A percentile compares a stretch with the other conserved stretches of the same genome.
phyloP scores from a whole-genome alignment of 1,140 invertebrate species.

The Anastrepha ludens region DNA sequence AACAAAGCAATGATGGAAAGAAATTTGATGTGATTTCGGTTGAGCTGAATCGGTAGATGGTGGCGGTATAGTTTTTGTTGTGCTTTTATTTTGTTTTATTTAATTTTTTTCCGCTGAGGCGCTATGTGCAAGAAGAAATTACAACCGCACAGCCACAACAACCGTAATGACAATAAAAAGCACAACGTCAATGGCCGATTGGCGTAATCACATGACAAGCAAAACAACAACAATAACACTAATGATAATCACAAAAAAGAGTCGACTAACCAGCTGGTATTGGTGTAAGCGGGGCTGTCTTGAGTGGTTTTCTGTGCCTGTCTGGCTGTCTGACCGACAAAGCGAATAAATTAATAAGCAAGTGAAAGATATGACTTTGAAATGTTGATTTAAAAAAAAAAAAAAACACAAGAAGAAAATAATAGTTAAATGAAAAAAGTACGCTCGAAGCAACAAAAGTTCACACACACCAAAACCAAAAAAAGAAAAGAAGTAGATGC shows the following conservation, averaged over 20 bases:
- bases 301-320: not conserved
- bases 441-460: not conserved
- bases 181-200: constrained; percentile 43
- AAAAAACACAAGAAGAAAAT: not conserved
- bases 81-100: not conserved
- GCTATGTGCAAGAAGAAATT: not conserved
- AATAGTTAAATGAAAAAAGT: not conserved
- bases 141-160: constrained; percentile 23
- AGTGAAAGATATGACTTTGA: constrained; percentile 24
- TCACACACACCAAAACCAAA: not conserved
- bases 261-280: not conserved
- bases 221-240: not conserved
- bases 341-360: constrained; percentile 26
- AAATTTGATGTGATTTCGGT: constrained; percentile 25
- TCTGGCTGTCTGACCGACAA: constrained; percentile 20
- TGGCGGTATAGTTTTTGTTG: not conserved
- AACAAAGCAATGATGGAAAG: not conserved
- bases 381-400: not conserved
- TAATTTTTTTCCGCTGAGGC: not conserved
- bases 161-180: not conserved
- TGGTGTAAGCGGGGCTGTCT: not conserved
- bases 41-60: not conserved
- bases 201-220: constrained; percentile 28
- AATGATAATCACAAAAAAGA: not conserved
- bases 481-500: not conserved